Conservation (phyloP, 2,113 vertebrate genomes). For the Syngnathus floridae region DNA sequence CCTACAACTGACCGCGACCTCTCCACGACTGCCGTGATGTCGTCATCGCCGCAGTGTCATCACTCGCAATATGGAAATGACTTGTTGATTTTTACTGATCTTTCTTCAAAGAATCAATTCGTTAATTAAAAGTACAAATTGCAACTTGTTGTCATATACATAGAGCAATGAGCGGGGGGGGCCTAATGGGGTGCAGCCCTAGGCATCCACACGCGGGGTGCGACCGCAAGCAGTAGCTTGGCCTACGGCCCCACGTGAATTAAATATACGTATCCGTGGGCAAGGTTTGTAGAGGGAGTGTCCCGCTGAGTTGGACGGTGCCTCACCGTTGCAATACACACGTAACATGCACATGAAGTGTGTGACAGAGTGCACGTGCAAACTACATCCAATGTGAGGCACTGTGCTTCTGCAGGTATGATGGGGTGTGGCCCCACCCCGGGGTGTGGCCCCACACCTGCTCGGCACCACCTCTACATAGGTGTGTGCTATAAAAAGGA, state of each 20-base stretch:
- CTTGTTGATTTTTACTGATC: not conserved
- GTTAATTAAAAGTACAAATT: not conserved
- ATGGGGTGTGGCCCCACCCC: not conserved
- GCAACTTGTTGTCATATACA: not conserved
- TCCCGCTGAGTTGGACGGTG: too few relatives aligned
- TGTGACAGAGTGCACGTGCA: too few relatives aligned
- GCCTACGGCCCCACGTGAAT: too few relatives aligned
- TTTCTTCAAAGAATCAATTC: constrained; percentile 22
- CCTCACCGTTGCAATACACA: too few relatives aligned
- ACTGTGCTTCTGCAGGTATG: not conserved
- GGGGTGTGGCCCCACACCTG: not conserved
- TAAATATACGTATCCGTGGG: too few relatives aligned
- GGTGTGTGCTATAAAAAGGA: constrained; percentile 44
- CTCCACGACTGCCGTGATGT: not conserved
- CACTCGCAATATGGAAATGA: not conserved
- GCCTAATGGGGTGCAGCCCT: too few relatives aligned
- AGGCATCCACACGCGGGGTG: too few relatives aligned
- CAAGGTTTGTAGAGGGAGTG: too few relatives aligned
- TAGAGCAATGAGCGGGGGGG: too few relatives aligned
- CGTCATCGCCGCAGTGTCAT: constrained; percentile 10
- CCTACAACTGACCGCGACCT: constrained; percentile 43
- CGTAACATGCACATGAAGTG: too few relatives aligned
- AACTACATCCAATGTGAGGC: constrained; percentile 13
- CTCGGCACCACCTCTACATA: constrained; percentile 28
- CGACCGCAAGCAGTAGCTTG: too few relatives aligned